Evolutionary conservation across 1,140 invertebrate species (phyloP).

Genomic region (Danaus melanippus): DNA sequence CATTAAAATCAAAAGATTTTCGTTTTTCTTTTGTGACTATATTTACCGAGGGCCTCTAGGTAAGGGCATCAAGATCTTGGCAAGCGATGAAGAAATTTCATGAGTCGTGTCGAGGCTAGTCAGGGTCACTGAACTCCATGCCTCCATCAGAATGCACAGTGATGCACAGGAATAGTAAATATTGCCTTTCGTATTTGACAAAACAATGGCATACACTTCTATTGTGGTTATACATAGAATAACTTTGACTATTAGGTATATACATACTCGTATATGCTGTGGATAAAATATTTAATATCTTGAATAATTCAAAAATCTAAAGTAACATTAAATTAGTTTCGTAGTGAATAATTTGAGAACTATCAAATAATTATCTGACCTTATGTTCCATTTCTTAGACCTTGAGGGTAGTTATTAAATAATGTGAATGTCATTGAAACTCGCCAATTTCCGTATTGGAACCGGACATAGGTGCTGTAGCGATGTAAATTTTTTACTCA

Average conservation of each 20-base stretch:
- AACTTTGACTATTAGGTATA: background rate
- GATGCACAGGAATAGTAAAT: constrained; percentile 27
- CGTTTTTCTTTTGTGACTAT: background rate
- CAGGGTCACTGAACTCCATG: constrained; percentile 35
- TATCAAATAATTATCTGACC: constrained; percentile 21
- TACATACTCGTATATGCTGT: background rate
- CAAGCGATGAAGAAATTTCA: constrained; percentile 23
- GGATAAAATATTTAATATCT: too few relatives aligned
- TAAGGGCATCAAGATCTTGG: constrained; percentile 4
- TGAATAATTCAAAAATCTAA: too few relatives aligned
- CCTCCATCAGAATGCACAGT: constrained; percentile 53
- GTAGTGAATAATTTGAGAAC: constrained; percentile 13
- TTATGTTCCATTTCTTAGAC: constrained; percentile 57
- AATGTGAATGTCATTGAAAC: constrained; percentile 16
- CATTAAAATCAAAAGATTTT: background rate
- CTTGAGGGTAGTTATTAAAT: constrained; percentile 29
- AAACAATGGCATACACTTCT: constrained; percentile 14
- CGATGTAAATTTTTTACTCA: background rate
- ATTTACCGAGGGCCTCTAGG: constrained; percentile 1
- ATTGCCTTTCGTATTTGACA: constrained; percentile 22
- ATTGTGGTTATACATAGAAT: background rate
- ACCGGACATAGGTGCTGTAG: constrained; percentile 13
- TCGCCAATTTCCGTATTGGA: constrained; percentile 19
- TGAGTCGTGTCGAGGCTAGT: constrained; percentile 26
- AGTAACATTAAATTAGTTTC: constrained; percentile 5